Evolutionary conservation across 2,888 invertebrate genomes (phyloP).

Genomic region (Myathropa florea): DNA sequence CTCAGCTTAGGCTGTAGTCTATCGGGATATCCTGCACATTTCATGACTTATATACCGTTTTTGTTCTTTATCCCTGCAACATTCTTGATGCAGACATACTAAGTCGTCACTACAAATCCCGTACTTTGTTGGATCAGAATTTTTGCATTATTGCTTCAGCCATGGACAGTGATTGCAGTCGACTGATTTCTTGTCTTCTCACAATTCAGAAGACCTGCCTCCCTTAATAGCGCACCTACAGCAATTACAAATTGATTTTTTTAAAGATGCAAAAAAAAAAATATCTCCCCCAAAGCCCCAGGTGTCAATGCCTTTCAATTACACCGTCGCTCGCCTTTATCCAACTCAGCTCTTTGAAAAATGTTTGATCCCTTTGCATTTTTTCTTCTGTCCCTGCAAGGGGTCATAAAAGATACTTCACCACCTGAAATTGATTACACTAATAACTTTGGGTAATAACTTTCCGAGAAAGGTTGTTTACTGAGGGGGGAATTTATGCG

Average conservation of each 20-base stretch:
- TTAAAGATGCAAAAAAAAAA: neutral
- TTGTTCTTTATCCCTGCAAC: too few species aligned
- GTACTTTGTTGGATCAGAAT: too few species aligned
- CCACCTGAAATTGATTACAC: conserved; percentile 47
- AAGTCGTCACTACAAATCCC: too few species aligned
- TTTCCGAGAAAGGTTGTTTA: conserved; percentile 44
- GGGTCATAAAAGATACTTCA: neutral
- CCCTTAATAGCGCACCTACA: too few species aligned
- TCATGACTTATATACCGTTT: too few species aligned
- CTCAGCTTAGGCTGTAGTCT: too few species aligned
- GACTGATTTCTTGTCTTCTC: too few species aligned
- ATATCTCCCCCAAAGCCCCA: neutral
- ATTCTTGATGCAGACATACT: too few species aligned
- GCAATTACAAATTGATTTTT: neutral
- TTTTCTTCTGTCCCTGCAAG: neutral
- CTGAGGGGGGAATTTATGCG: conserved; percentile 40
- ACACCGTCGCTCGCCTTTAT: neutral
- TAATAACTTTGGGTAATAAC: conserved; percentile 57
- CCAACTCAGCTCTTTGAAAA: neutral
- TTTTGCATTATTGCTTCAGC: too few species aligned
- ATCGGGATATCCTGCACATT: too few species aligned
- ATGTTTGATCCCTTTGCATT: conserved; percentile 13
- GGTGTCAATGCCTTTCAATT: conserved; percentile 9
- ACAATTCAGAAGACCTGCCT: too few species aligned
- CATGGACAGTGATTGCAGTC: too few species aligned